Evolutionary conservation across 2,113 vertebrate genomes (phyloP).

Genomic region (Chaetodon auriga): DNA sequence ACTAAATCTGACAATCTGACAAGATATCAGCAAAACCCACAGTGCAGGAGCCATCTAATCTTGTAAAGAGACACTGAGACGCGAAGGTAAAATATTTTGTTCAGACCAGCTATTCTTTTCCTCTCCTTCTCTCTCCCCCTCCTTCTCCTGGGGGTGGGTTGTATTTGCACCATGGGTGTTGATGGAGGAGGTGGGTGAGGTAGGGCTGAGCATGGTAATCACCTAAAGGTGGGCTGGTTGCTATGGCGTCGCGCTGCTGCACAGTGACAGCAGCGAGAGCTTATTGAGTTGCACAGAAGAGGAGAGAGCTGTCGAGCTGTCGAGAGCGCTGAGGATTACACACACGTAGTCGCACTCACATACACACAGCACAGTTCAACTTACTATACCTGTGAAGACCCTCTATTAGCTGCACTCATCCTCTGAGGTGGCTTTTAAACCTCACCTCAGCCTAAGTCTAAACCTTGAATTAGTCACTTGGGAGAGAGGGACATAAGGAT

Average conservation of each 20-base stretch:
- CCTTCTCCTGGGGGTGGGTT: constrained; percentile 20
- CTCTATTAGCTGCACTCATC: constrained; percentile 15
- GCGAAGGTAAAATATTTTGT: constrained; percentile 28
- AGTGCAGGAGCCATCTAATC: not conserved
- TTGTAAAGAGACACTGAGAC: not conserved
- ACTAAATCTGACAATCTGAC: not conserved
- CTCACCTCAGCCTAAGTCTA: not conserved
- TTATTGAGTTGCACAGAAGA: constrained; percentile 81
- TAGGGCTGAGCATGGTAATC: constrained; percentile 68
- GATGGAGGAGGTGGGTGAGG: constrained; percentile 59
- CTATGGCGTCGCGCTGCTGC: constrained; percentile 77
- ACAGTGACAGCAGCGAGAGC: constrained; percentile 85
- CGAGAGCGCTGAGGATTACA: constrained; percentile 51
- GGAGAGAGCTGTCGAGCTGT: constrained; percentile 80
- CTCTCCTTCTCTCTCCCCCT: constrained; percentile 1
- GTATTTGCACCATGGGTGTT: constrained; percentile 49
- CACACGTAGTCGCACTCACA: constrained; percentile 11
- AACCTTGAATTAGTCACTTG: not conserved
- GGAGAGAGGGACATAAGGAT: not conserved
- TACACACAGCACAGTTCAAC: constrained; percentile 23
- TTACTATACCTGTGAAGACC: constrained; percentile 31
- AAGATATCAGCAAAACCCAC: not conserved
- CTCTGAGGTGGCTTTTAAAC: not conserved
- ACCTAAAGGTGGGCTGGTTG: constrained; percentile 78
- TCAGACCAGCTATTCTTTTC: constrained; percentile 14